Evolutionary conservation across 2,888 invertebrate species (phyloP), one percentile per base, ranked within the genome.

Genomic region (Eupithecia exiguata): DNA sequence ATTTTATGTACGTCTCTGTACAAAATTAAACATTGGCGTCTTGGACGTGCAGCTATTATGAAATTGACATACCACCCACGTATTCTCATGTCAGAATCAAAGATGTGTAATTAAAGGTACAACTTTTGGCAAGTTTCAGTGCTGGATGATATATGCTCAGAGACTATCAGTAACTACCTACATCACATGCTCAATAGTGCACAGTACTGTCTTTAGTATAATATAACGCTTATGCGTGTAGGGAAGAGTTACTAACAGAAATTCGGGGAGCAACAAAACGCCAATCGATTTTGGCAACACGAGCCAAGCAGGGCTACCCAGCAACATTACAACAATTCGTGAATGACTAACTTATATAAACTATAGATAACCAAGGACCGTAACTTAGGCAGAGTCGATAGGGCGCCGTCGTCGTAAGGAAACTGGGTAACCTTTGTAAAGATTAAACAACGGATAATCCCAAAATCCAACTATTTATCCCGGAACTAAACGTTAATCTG

Each of bases 221-320:
- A 66, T 74, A 40, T 61, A 79, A 30, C 71, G 78, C 74, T 80
- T 77, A 80, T 81, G 81, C 81, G 82, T 74, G 74, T 69, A 74
- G 46, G 53, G 75, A 78, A 86, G 82, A 83, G 85, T 82, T 83
- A 84, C 87, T 85, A 88, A 86, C 87, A 85, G 84, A 83, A 85
- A 53, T 70, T 83, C 82, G 85, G 79, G 80, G 80, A 83, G 87
- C 86, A 88, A 88, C 88, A 84, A 88, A 89, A 90, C 89, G 90
- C 88, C 89, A 88, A 90, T 89, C 90, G 88, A 88, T 84, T 83
- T 82, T 74, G 74, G 75, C 75, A 77, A 81, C 81, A 84, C 82
- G 85, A 84, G 88, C 86, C 83, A 80, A 77, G 76, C 76, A 81
- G 80, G 81, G 81, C 69, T 82, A 80, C 71, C 81, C 80, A 80